Conservation (phyloP, 2,113 vertebrate species). For the Centropus bengalensis region DNA sequence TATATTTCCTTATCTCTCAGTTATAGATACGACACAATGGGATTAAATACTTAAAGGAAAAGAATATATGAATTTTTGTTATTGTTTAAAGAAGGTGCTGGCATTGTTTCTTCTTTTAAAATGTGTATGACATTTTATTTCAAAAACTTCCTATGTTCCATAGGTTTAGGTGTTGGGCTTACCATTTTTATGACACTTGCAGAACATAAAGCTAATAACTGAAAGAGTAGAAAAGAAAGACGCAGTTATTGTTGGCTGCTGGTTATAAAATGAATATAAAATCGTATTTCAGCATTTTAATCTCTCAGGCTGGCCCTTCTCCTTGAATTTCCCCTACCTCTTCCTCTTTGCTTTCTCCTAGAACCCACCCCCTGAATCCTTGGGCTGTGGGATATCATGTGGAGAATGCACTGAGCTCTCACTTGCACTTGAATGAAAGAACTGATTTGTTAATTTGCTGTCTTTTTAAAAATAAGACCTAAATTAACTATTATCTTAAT, state of each 20-base stretch:
- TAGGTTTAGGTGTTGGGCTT: not conserved
- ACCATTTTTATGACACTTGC: not conserved
- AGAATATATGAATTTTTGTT: not conserved
- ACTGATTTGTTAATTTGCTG: slow-evolving; percentile 48
- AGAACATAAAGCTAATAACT: not conserved
- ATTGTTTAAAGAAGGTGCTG: not conserved
- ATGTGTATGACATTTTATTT: not conserved
- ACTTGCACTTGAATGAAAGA: slow-evolving; percentile 7
- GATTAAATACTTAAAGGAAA: not conserved
- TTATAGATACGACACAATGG: not conserved
- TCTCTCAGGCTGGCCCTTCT: not conserved
- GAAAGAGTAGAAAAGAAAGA: not conserved
- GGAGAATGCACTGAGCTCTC: not conserved
- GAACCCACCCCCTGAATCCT: fast-evolving
- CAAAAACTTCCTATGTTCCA: not conserved
- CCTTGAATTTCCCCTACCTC: not conserved
- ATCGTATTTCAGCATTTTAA: not conserved
- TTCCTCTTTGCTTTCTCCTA: not conserved
- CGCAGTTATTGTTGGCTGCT: not conserved
- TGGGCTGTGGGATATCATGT: not conserved
- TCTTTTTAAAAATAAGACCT: slow-evolving; percentile 53
- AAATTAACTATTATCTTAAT: slow-evolving; percentile 74
- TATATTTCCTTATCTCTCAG: not conserved
- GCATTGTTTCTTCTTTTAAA: not conserved
- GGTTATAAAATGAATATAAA: not conserved